Evolutionary conservation across 2,113 vertebrate genomes (phyloP).

Genomic region (Gasterosteus aculeatus): DNA sequence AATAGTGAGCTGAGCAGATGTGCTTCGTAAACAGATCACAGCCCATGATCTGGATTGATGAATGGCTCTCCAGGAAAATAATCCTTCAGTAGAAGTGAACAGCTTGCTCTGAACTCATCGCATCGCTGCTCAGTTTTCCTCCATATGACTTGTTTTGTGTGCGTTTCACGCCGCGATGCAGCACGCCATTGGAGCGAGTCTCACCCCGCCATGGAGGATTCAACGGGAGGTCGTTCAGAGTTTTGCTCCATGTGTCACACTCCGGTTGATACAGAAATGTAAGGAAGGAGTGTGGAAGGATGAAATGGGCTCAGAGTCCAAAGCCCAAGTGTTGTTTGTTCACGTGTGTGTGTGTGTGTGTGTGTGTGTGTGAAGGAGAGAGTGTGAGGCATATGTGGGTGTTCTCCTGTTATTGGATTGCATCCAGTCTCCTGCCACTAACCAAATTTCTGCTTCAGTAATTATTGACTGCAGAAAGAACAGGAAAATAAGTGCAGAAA

Average conservation of each 20-base stretch:
- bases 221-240: background rate
- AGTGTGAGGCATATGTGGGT: conserved; percentile 55
- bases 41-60: conserved; percentile 64
- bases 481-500: conserved; percentile 27
- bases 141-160: conserved; percentile 32
- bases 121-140: conserved; percentile 44
- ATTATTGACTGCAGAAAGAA: conserved; percentile 57
- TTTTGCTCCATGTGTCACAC: background rate
- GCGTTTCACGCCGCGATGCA: conserved; percentile 33
- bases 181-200: conserved; percentile 18
- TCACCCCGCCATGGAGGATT: conserved; percentile 12
- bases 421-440: conserved; percentile 59
- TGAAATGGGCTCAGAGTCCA: background rate
- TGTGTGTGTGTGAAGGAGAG: background rate
- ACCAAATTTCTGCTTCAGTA: conserved; percentile 66
- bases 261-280: background rate
- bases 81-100: conserved; percentile 51
- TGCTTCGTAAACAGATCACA: conserved; percentile 65
- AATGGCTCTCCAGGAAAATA: conserved; percentile 57
- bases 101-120: conserved; percentile 49
- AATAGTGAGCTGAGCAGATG: conserved; percentile 59
- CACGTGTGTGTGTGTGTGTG: conserved; percentile 5
- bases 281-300: background rate
- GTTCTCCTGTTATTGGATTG: conserved; percentile 64
- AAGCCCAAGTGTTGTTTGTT: background rate